phyloP scores from a whole-genome alignment of 64 coral and sea anemone genomes.

The Dendronephthya gigantea region DNA sequence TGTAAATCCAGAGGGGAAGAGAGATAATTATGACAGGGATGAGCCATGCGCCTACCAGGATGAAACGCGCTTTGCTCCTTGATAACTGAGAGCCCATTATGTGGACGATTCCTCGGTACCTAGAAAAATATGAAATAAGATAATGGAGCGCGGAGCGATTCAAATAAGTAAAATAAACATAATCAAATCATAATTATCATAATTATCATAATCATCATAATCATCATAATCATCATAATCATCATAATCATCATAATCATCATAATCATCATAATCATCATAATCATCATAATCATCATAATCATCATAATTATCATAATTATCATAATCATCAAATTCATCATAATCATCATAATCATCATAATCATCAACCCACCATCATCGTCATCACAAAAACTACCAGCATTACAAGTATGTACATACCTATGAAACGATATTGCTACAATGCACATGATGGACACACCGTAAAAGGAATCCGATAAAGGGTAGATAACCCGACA shows the following conservation, averaged over 20 bases:
- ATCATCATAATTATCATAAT: no score
- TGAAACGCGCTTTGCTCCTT: neutral
- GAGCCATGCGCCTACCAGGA: neutral
- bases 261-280: no score
- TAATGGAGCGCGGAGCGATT: no score
- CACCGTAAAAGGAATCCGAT: neutral
- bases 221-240: no score
- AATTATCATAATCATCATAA: no score
- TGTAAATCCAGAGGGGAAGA: neutral
- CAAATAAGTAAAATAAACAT: neutral
- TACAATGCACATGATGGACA: neutral
- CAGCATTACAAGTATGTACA: no score
- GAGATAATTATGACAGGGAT: neutral
- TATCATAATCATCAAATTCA: no score
- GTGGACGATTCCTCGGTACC: constrained; percentile 36
- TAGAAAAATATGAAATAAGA: neutral
- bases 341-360: neutral
- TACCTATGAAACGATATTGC: constrained; percentile 3
- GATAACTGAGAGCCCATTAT: constrained; percentile 18
- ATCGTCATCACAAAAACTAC: neutral
- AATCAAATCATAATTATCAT: no score
- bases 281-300: no score
- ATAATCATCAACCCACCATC: neutral
- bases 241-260: no score
- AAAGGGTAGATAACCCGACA: neutral